These are phyloP conservation scores for Hippocampus kuda DNA, from an alignment of 2,797 vertebrate genomes.

Conservation along the genomic window DNA sequence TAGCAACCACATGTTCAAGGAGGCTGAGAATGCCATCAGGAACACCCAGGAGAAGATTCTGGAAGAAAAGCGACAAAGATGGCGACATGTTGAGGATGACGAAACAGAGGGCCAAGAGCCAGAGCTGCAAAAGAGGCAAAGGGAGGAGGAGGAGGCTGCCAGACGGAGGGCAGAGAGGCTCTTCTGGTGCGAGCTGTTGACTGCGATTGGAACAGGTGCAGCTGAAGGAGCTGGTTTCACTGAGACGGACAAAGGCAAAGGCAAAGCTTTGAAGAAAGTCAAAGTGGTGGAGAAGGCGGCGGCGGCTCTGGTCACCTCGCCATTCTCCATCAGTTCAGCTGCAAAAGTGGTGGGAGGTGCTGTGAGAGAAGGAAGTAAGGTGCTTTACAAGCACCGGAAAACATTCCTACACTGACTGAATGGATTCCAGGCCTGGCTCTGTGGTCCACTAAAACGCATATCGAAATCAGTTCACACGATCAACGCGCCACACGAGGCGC, in stretches of 20 bases:
- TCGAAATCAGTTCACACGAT: not conserved
- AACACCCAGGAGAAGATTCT: conserved; percentile 49
- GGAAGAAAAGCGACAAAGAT: conserved; percentile 14
- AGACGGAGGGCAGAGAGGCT: conserved; percentile 57
- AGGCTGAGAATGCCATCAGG: conserved; percentile 47
- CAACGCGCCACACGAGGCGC: not conserved
- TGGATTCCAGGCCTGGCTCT: not conserved
- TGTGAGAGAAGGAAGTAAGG: conserved; percentile 65
- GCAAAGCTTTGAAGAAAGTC: conserved; percentile 52
- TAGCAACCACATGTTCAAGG: conserved; percentile 47
- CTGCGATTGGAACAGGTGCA: conserved; percentile 61
- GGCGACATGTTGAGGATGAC: not conserved
- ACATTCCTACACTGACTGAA: conserved; percentile 36
- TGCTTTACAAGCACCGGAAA: conserved; percentile 65
- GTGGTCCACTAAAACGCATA: too few species aligned
- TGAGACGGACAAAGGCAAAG: conserved; percentile 53
- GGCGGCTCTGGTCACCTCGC: conserved; percentile 56
- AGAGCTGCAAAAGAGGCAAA: conserved; percentile 23
- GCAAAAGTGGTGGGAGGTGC: conserved; percentile 64
- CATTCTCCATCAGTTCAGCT: conserved; percentile 59
- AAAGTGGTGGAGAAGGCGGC: conserved; percentile 61
- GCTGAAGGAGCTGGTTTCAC: conserved; percentile 64
- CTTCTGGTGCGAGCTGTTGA: conserved; percentile 69
- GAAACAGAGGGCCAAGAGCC: conserved; percentile 13
- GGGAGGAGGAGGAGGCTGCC: conserved; percentile 45